Evolutionary conservation across 1,140 invertebrate genomes (phyloP).

Genomic region (Plutomurus gul): DNA sequence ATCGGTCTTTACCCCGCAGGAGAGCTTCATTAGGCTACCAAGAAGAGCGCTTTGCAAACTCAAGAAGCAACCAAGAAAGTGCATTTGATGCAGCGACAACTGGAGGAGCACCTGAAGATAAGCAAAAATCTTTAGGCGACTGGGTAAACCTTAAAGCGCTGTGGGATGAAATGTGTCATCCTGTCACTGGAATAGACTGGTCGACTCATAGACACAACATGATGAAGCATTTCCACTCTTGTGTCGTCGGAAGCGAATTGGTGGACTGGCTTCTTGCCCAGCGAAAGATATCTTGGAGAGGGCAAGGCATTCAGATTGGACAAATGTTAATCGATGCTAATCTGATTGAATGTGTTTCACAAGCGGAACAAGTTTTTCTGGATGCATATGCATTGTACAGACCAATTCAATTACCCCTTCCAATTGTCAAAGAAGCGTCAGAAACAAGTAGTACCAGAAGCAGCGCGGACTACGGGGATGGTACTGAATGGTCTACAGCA

Average conservation of each 20-base stretch:
- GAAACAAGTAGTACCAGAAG: conserved; percentile 29
- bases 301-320: conserved; percentile 77
- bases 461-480: conserved; percentile 41
- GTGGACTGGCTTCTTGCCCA: conserved; percentile 77
- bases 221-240: conserved; percentile 69
- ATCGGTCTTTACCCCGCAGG: conserved; percentile 56
- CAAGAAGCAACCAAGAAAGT: neutral
- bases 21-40: conserved; percentile 75
- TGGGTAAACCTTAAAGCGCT: conserved; percentile 73
- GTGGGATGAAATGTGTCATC: conserved; percentile 72
- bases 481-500: conserved; percentile 58
- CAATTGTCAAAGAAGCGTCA: conserved; percentile 43
- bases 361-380: conserved; percentile 62
- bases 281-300: conserved; percentile 70
- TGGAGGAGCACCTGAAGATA: conserved; percentile 8
- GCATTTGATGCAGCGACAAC: conserved; percentile 27
- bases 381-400: conserved; percentile 68
- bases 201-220: conserved; percentile 67
- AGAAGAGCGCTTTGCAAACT: conserved; percentile 71
- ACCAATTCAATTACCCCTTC: conserved; percentile 56
- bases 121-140: conserved; percentile 65
- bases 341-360: conserved; percentile 73
- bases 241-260: conserved; percentile 72
- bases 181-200: conserved; percentile 65
- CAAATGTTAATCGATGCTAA: conserved; percentile 79